Evolutionary conservation across 2,888 invertebrate species (phyloP).

Genomic region (Myathropa florea): DNA sequence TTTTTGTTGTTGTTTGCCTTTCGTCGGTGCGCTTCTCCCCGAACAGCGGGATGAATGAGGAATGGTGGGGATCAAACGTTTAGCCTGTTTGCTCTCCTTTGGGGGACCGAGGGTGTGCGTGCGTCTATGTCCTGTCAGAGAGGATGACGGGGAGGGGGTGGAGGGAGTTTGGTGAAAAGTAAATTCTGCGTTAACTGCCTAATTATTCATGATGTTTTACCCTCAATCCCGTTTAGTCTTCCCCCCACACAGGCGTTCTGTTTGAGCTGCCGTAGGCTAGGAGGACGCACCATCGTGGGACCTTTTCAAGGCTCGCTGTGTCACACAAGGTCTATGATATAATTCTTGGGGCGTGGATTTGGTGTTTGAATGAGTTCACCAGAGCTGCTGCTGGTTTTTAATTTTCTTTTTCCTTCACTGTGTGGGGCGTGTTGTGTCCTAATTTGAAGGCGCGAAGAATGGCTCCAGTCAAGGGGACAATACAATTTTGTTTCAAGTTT

Average conservation of each 20-base stretch:
- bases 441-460: not conserved
- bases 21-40: not conserved
- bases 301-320: not conserved
- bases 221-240: not conserved
- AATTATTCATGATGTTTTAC: constrained; percentile 68
- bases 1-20: constrained; percentile 1
- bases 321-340: constrained; percentile 42
- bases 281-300: not conserved
- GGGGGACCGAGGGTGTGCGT: not conserved
- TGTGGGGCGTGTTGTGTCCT: constrained; percentile 4
- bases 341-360: constrained; percentile 54
- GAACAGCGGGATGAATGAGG: no score
- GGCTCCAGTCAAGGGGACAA: constrained; percentile 15
- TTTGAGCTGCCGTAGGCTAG: not conserved
- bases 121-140: constrained; percentile 26
- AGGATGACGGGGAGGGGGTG: constrained; percentile 4
- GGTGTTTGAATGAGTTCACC: constrained; percentile 64
- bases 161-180: constrained; percentile 22
- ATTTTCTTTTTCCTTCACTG: constrained; percentile 31
- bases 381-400: constrained; percentile 63
- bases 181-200: constrained; percentile 67
- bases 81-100: constrained; percentile 35
- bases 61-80: constrained; percentile 47
- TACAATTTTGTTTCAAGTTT: constrained; percentile 30
- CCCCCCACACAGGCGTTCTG: no score